Evolutionary conservation across 2,113 vertebrate species (phyloP).

Genomic region (Rhynchomys soricoides): DNA sequence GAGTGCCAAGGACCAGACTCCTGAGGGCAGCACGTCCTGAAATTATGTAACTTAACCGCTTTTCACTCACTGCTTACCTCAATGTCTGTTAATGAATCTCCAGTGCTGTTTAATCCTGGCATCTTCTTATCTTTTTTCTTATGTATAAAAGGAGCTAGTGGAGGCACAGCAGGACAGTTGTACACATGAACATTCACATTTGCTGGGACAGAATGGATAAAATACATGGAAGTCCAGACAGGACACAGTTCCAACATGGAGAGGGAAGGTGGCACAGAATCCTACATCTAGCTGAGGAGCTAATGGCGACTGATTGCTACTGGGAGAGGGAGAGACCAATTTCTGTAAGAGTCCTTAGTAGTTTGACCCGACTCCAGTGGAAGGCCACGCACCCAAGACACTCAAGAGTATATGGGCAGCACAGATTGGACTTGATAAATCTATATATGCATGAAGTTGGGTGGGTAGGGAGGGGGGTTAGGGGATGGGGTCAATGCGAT

Average conservation of each 20-base stretch:
- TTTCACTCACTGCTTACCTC: not conserved
- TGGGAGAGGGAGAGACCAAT: not conserved
- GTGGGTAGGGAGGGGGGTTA: not conserved
- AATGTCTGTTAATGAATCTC: not conserved
- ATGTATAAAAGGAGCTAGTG: not conserved
- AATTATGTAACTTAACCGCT: not conserved
- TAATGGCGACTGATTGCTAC: rapidly evolving
- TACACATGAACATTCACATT: not conserved
- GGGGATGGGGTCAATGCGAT: not conserved
- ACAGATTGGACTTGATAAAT: not conserved
- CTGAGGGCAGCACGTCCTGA: not conserved
- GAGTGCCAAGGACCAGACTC: not conserved
- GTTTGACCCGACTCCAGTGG: not conserved
- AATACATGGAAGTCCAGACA: not conserved
- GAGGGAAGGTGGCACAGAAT: not conserved
- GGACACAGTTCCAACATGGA: no score
- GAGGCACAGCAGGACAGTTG: not conserved
- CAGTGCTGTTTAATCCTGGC: not conserved
- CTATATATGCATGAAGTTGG: not conserved
- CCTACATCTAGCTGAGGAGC: not conserved
- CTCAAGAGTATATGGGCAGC: not conserved
- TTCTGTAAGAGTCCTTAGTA: not conserved
- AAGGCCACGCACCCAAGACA: not conserved
- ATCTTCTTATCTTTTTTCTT: not conserved
- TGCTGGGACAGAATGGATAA: no score